A percentile compares a stretch with the other conserved stretches of the same genome.
Evolutionary conservation across 2,888 invertebrate genomes (phyloP).

Genomic region (Cyclophora albipunctata): DNA sequence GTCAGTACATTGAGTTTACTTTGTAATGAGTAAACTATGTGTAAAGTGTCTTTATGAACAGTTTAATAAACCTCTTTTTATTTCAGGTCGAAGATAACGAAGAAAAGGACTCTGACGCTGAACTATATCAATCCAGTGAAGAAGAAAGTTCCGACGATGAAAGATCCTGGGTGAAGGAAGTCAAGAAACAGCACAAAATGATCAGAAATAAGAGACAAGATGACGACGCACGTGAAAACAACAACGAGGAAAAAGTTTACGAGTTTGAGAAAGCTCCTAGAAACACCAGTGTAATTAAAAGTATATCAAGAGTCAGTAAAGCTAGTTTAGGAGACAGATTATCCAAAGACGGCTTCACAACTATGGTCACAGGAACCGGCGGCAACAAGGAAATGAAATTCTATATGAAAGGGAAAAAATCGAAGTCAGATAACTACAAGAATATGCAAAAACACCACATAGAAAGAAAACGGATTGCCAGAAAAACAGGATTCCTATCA

Average conservation of each 20-base stretch:
- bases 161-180: slow-evolving; percentile 84
- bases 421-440: slow-evolving; percentile 71
- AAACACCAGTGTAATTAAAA: slow-evolving; percentile 59
- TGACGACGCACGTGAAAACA: slow-evolving; percentile 33
- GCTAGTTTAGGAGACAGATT: slow-evolving; percentile 84
- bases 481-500: slow-evolving; percentile 55
- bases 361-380: slow-evolving; percentile 69
- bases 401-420: slow-evolving; percentile 73
- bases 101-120: slow-evolving; percentile 70
- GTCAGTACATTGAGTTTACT: slow-evolving; percentile 28
- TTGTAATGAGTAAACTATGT: not conserved
- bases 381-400: slow-evolving; percentile 90
- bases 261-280: slow-evolving; percentile 71
- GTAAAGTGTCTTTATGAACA: not conserved
- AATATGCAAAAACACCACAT: slow-evolving; percentile 80
- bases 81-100: slow-evolving; percentile 47
- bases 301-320: slow-evolving; percentile 72
- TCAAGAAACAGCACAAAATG: slow-evolving; percentile 83
- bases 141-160: slow-evolving; percentile 86
- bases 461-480: slow-evolving; percentile 80
- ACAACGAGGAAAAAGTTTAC: slow-evolving; percentile 32
- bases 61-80: not conserved
- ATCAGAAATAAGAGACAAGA: slow-evolving; percentile 63
- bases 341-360: slow-evolving; percentile 71
- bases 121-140: slow-evolving; percentile 57